These are phyloP conservation scores for Electrona antarctica DNA, from an alignment of 2,113 vertebrate genomes.

Conservation along the genomic window DNA sequence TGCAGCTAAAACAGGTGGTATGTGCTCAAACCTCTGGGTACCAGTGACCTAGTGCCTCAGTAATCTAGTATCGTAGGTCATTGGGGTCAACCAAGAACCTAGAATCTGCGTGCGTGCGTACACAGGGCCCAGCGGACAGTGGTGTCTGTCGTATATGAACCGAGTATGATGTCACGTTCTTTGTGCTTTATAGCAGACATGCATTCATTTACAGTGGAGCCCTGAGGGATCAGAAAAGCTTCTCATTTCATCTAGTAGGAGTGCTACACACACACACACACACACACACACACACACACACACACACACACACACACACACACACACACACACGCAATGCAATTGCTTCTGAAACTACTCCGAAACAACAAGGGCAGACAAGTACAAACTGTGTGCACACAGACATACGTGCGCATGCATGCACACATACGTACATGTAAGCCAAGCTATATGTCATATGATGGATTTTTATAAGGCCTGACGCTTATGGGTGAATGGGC, in stretches of 20 bases:
- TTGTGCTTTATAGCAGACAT: slow-evolving; percentile 5
- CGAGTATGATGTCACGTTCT: slow-evolving; percentile 29
- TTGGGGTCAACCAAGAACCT: too few relatives aligned
- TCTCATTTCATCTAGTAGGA: slow-evolving; percentile 23
- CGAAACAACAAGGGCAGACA: slow-evolving; percentile 1
- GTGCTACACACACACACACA: slow-evolving; percentile 12
- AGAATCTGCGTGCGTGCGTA: too few relatives aligned
- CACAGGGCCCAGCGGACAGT: slow-evolving; percentile 11
- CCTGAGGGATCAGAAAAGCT: slow-evolving; percentile 14
- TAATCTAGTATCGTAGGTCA: too few relatives aligned
- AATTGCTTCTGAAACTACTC: not conserved
- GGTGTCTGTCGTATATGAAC: slow-evolving; percentile 1
- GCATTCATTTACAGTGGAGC: slow-evolving; percentile 14
- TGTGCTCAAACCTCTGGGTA: too few relatives aligned
- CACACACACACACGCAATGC: not conserved
- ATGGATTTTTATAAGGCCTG: not conserved
- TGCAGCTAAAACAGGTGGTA: too few relatives aligned
- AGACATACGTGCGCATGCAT: too few relatives aligned
- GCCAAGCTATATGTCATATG: not conserved
- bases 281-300: slow-evolving; percentile 12
- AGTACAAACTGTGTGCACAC: slow-evolving; percentile 26
- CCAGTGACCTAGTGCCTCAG: too few relatives aligned
- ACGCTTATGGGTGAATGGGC: not conserved
- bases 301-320: not conserved
- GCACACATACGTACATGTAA: too few relatives aligned